These are phyloP conservation scores for Psammodynastes pulverulentus DNA, from an alignment of 2,113 vertebrate genomes.

Conservation along the genomic window DNA sequence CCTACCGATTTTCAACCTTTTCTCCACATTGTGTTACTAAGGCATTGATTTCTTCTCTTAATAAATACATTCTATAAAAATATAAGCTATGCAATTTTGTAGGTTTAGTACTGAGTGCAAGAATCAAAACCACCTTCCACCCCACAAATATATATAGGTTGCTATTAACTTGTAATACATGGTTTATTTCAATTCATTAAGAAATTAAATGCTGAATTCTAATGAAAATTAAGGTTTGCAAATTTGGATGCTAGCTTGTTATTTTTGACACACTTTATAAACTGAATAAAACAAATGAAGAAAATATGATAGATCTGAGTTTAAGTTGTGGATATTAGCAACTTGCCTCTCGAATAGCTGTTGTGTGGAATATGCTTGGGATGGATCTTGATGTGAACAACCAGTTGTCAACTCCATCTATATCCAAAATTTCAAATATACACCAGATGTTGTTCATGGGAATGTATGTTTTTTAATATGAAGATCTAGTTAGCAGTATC, in stretches of 20 bases:
- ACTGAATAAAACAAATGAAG: not conserved
- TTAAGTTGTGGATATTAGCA: not conserved
- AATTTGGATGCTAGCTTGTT: not conserved
- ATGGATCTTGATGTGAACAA: not conserved
- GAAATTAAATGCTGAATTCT: not conserved
- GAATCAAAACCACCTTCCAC: not conserved
- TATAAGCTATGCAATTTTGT: not conserved
- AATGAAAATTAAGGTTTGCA: not conserved
- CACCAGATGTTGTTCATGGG: not conserved
- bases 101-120: not conserved
- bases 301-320: not conserved
- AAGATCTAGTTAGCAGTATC: not conserved
- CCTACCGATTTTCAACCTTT: not conserved
- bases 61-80: not conserved
- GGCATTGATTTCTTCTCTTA: conserved; percentile 5
- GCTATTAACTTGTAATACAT: not conserved
- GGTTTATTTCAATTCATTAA: not conserved
- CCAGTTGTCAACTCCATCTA: not conserved
- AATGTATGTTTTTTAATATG: not conserved
- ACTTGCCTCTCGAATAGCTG: not conserved
- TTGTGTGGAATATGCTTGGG: not conserved
- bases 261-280: not conserved
- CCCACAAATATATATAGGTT: not conserved
- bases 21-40: not conserved
- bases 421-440: not conserved